Evolutionary conservation across 2,113 vertebrate species (phyloP), one percentile per base, ranked within the genome.

Genomic region (Strigops habroptila): DNA sequence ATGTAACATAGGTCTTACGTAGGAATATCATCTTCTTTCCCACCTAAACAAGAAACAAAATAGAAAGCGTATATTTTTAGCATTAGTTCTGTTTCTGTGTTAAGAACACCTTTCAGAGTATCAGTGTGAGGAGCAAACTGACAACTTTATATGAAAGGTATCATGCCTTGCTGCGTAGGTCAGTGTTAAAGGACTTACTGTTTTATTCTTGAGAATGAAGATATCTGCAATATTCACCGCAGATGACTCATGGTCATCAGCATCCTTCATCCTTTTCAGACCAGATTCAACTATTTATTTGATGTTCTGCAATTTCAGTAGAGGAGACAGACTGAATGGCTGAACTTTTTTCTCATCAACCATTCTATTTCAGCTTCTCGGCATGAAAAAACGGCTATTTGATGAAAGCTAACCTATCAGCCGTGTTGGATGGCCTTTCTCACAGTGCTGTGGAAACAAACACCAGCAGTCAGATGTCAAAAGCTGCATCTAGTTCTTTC

Each of bases 271-370:
- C 15, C 24, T 68, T 84, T 88, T 82, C 44, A 91, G 23, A 86
- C 43, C 49, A 92, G 62, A 95, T 88, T 95, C 35, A 95, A 30
- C 77, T 69, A 67, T 76, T 95, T 85, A 69, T 88, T 86, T 73
- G 51, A 76, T 64, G 67, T 63, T 84, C 87, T 92, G 75, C 41
- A 69, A 8, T 86, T 96, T 93, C 59, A 92, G 33, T 46, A 94
- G 33, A n/a, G 16, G 24, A 77, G 44, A 91, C 19, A 84, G 51
- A 52, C 53, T 73, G 43, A 95, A 80, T 1, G 10, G 67, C 79
- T 43, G 43, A 75, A 28, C 87, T 18, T 65, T 67, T 93, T 84
- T 64, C 88, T 91, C 14, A 96, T 91, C 43, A 93, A 64, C 39
- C 60, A 37, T 35, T 83, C 46, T 78, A 75, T 82, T 95, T 82